These are phyloP conservation scores for Cataglyphis cursor DNA, from an alignment of 2,888 invertebrate species.

Conservation along the genomic window DNA sequence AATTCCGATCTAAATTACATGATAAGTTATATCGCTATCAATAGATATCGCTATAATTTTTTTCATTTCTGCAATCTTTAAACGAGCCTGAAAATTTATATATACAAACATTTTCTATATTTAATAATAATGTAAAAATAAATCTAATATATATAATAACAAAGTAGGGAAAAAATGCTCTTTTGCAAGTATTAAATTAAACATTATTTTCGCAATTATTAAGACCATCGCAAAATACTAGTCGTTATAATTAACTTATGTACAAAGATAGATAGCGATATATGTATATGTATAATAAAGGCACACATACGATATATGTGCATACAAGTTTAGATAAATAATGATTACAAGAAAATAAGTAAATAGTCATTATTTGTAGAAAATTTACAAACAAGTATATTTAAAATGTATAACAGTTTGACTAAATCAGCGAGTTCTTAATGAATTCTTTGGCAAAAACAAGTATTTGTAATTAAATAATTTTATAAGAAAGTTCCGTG, in stretches of 20 bases:
- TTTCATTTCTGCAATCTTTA: background rate
- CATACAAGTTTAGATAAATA: background rate
- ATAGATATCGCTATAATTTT: background rate
- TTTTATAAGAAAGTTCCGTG: background rate
- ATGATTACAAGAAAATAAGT: background rate
- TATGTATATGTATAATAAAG: background rate
- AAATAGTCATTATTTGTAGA: constrained; percentile 1
- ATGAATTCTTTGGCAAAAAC: background rate
- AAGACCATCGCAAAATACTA: background rate
- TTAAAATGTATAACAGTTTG: background rate
- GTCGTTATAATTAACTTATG: constrained; percentile 21
- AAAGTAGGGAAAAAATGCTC: background rate
- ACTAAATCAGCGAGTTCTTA: background rate
- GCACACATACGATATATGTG: no score
- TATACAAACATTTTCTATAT: background rate
- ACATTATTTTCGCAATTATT: background rate
- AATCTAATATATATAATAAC: background rate
- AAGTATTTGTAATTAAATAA: background rate
- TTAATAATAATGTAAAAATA: background rate
- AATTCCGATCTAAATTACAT: background rate
- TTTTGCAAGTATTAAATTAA: background rate
- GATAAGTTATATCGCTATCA: background rate
- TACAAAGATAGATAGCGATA: background rate
- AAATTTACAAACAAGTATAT: background rate
- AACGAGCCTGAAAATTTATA: background rate